Evolutionary conservation across 2,797 vertebrate genomes (phyloP).

Genomic region (Emys orbicularis): DNA sequence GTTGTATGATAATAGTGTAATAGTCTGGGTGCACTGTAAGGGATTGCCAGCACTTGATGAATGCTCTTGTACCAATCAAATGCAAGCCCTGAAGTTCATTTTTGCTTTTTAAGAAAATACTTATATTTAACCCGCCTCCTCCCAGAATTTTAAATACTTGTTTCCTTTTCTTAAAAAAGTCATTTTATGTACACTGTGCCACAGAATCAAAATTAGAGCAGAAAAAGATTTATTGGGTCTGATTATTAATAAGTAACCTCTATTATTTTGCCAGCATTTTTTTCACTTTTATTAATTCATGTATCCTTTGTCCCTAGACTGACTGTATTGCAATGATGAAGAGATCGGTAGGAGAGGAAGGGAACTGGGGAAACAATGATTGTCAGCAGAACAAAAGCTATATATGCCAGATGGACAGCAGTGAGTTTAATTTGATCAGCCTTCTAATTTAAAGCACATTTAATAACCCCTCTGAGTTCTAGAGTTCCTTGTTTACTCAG

Average conservation of each 20-base stretch:
- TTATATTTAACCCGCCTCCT: not conserved
- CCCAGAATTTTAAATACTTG: not conserved
- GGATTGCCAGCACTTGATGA: not conserved
- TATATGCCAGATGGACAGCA: conserved; percentile 54
- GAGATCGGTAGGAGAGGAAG: not conserved
- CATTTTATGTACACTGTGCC: not conserved
- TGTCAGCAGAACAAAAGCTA: conserved; percentile 48
- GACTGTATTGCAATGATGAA: conserved; percentile 26
- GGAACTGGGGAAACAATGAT: conserved; percentile 38
- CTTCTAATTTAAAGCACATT: not conserved
- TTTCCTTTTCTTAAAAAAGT: not conserved
- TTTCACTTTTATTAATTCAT: not conserved
- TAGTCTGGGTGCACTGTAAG: not conserved
- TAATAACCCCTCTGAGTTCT: accelerated
- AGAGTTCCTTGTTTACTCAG: not conserved
- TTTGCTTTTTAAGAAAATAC: not conserved
- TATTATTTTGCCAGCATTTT: not conserved
- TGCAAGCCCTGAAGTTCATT: not conserved
- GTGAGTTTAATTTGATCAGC: conserved; percentile 30
- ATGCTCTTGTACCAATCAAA: not conserved
- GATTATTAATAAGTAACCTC: not conserved
- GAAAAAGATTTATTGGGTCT: not conserved
- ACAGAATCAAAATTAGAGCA: not conserved
- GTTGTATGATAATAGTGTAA: not conserved
- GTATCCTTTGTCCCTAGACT: not conserved